phyloP scores from a whole-genome alignment of 1,140 invertebrate species.

The Brachionus angularis region DNA sequence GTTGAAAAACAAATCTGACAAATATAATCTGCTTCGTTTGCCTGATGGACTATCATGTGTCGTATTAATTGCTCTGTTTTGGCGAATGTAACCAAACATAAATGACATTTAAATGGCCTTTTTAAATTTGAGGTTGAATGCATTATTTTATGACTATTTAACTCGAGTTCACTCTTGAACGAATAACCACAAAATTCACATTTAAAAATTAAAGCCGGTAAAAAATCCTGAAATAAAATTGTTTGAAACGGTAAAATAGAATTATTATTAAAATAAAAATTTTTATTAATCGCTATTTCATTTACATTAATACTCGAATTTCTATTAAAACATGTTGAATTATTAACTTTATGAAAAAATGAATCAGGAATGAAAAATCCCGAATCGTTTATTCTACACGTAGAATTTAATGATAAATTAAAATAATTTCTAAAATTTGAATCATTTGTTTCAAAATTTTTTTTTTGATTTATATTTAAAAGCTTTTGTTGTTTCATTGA shows the following conservation, averaged over 20 bases:
- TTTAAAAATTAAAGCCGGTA: background rate
- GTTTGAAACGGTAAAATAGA: background rate
- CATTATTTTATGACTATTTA: background rate
- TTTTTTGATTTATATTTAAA: constrained; percentile 20
- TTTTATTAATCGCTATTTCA: background rate
- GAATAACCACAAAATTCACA: constrained; percentile 26
- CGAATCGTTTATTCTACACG: no score
- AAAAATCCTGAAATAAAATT: background rate
- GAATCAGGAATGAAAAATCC: no score
- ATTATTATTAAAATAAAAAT: background rate
- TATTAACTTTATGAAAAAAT: no score
- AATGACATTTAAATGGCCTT: constrained; percentile 29
- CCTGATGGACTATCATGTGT: constrained; percentile 44
- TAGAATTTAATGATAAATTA: background rate
- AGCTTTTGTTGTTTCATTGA: constrained; percentile 34
- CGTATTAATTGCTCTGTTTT: constrained; percentile 26
- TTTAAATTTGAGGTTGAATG: constrained; percentile 19
- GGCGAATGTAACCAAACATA: constrained; percentile 42
- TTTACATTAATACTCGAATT: no score
- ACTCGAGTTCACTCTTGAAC: background rate
- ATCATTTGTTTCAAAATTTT: background rate
- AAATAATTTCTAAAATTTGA: background rate
- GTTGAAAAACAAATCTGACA: constrained; percentile 42
- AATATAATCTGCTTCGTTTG: constrained; percentile 26
- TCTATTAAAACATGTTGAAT: no score